These are phyloP conservation scores for Pangasianodon gigas DNA, from an alignment of 2,113 vertebrate genomes.

Conservation along the genomic window DNA sequence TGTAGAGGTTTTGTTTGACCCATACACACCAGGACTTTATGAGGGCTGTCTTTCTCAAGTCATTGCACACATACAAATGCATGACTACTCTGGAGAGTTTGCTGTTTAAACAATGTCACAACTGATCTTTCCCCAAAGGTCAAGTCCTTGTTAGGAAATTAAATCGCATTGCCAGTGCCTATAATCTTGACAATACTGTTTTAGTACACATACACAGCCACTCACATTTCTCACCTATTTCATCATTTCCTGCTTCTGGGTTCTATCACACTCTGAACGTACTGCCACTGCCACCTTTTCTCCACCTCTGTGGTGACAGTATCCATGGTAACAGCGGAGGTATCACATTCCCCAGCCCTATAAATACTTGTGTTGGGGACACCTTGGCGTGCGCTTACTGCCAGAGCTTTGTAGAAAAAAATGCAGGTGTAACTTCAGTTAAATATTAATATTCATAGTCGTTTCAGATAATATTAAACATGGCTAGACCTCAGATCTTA, in stretches of 20 bases:
- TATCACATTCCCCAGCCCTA: conserved; percentile 75
- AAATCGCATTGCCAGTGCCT: not conserved
- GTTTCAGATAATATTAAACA: not conserved
- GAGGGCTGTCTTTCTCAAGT: not conserved
- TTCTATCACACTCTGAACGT: conserved; percentile 38
- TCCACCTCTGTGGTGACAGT: conserved; percentile 72
- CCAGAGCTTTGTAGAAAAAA: conserved; percentile 31
- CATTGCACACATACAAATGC: not conserved
- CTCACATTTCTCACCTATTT: conserved; percentile 50
- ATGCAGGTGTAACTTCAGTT: conserved; percentile 11
- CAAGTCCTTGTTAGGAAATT: conserved; percentile 15
- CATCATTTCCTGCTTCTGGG: conserved; percentile 53
- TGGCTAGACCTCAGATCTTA: not conserved
- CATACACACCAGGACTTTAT: not conserved
- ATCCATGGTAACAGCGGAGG: conserved; percentile 79
- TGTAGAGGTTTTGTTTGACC: not conserved
- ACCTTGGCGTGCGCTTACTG: conserved; percentile 63
- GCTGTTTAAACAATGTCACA: not conserved
- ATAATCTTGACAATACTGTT: conserved; percentile 17
- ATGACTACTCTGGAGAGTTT: not conserved
- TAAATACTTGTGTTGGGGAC: conserved; percentile 76
- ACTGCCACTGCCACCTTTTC: conserved; percentile 49
- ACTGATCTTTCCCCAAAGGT: conserved; percentile 21
- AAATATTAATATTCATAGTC: not conserved
- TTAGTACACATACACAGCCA: not conserved